Evolutionary conservation across 2,888 invertebrate genomes (phyloP), one percentile per base, ranked within the genome.

Genomic region (Cataglyphis rosenhaueri): DNA sequence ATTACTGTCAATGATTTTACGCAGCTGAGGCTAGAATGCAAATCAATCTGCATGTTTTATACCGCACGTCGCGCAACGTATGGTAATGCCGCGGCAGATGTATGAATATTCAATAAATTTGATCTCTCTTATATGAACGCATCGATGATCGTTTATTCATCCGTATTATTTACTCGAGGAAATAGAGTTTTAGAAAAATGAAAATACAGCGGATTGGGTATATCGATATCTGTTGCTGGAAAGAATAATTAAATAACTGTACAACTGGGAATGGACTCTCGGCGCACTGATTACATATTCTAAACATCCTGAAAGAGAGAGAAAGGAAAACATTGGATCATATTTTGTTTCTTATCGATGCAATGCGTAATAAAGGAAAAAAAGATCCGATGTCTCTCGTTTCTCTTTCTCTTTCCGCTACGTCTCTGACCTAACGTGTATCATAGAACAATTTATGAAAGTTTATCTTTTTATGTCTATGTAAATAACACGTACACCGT

Each of bases 91-190:
- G 59, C 44, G 44, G 32, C 35, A 59, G 71, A 71, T 70, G 59
- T 68, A 78, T 79, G 78, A 79, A 71, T 79, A 79, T 79, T 79
- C 78, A 71, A 79, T 79, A 70, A 79, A 79, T 79, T 59, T 71
- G 12, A 70, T 44, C 71, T 59, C 71, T 71, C 78, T 59, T 59
- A 78, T n/a, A 41, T 35, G 44, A 70, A 57, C 75, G 59, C 71
- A 18, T 35, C 59, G 59, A 48, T 35, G 71, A 18, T 44, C 71
- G 38, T 70, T 79, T 79, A 48, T 71, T 59, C 71, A 35, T 79
- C 35, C 44, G 71, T 71, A 70, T 66, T 76, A 76, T 76, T 68
- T 76, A 66, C 55, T 57, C 29, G 12, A 44, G 64, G 59, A 71
- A 71, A 55, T 71, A 15, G 38, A 71, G 18, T 29, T 76, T 76